Evolutionary conservation across 1,140 invertebrate genomes (phyloP).

Genomic region (Meloidogyne chitwoodi): DNA sequence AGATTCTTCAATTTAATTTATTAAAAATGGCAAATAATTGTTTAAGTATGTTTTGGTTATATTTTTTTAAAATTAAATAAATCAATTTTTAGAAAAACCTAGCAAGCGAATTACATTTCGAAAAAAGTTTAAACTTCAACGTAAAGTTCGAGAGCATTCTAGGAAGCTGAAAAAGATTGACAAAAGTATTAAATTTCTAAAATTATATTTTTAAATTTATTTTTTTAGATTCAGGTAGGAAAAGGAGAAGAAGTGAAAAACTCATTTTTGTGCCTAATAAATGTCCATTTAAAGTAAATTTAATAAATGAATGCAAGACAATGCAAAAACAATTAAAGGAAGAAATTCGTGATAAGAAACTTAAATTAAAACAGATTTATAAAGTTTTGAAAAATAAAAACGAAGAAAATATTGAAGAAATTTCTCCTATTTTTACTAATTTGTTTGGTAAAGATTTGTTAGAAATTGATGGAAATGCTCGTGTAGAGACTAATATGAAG

Average conservation of each 20-base stretch:
- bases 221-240: neutral
- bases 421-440: neutral
- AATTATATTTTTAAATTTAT: neutral
- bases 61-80: constrained; percentile 5
- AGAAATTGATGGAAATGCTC: neutral
- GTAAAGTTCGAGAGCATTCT: constrained; percentile 61
- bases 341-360: neutral
- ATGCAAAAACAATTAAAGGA: constrained; percentile 39
- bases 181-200: constrained; percentile 30
- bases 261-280: constrained; percentile 61
- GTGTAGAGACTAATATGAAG: neutral
- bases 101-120: constrained; percentile 59
- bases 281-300: constrained; percentile 61
- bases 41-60: constrained; percentile 39
- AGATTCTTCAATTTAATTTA: neutral
- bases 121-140: constrained; percentile 59
- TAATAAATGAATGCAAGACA: constrained; percentile 61
- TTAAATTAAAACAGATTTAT: neutral
- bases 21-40: constrained; percentile 38
- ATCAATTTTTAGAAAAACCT: constrained; percentile 54
- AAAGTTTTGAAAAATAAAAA: neutral
- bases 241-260: constrained; percentile 40
- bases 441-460: neutral
- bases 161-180: constrained; percentile 59
- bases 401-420: neutral